phyloP scores from a whole-genome alignment of 2,797 vertebrate genomes.

The Sebastiscus albofasciatus region DNA sequence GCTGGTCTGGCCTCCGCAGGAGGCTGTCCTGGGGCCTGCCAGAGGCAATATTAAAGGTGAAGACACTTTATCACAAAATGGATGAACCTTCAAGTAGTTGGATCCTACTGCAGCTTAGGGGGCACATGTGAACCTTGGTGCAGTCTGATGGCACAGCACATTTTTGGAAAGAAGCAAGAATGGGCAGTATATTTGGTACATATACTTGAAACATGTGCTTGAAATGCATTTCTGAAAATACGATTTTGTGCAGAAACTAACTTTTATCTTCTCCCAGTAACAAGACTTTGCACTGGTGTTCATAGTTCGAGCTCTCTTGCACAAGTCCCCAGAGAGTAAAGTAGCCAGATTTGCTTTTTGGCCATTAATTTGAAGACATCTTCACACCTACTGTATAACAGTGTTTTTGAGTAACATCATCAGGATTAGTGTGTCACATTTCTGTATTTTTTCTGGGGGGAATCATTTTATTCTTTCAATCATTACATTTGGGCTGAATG shows the following conservation, averaged over 20 bases:
- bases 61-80: slow-evolving; percentile 52
- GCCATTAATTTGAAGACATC: neutral
- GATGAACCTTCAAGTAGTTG: slow-evolving; percentile 45
- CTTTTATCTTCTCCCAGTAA: neutral
- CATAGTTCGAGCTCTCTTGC: neutral
- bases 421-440: neutral
- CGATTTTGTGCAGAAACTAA: neutral
- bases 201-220: neutral
- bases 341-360: neutral
- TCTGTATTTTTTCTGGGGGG: too few relatives aligned
- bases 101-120: slow-evolving; percentile 16
- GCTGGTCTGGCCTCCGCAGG: slow-evolving; percentile 12
- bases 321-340: neutral
- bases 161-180: neutral
- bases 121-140: slow-evolving; percentile 11
- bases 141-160: slow-evolving; percentile 13
- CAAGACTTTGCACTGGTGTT: neutral
- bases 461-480: too few relatives aligned
- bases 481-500: too few relatives aligned
- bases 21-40: slow-evolving; percentile 29
- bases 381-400: neutral
- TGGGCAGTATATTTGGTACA: neutral
- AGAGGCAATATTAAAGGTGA: slow-evolving; percentile 51
- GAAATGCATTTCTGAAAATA: neutral
- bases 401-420: neutral